Conservation (phyloP, 2,797 vertebrate species). For the Sebastolobus altivelis region DNA sequence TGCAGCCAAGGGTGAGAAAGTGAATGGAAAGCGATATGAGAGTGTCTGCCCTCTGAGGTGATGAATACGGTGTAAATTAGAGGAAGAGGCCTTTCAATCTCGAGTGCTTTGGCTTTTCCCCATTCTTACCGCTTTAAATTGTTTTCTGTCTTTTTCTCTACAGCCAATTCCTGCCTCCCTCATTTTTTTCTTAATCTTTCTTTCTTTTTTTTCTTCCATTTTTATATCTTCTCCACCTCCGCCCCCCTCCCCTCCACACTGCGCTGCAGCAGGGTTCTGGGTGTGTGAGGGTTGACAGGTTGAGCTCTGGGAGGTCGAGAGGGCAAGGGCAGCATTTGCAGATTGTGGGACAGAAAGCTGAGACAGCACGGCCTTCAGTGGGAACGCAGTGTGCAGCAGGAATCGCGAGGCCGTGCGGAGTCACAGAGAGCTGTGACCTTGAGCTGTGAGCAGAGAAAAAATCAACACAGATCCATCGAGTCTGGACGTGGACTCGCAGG, state of each 20-base stretch:
- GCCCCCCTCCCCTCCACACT: neutral
- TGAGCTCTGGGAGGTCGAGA: constrained; percentile 74
- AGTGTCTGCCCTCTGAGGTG: constrained; percentile 71
- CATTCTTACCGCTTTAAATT: constrained; percentile 57
- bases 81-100: constrained; percentile 76
- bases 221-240: constrained; percentile 35
- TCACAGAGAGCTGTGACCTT: constrained; percentile 68
- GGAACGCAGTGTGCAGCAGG: constrained; percentile 62
- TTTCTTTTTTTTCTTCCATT: constrained; percentile 31
- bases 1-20: constrained; percentile 75
- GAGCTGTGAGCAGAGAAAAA: constrained; percentile 57
- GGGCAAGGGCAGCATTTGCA: constrained; percentile 75
- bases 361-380: constrained; percentile 79
- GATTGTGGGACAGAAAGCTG: constrained; percentile 79
- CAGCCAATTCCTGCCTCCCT: constrained; percentile 31
- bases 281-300: constrained; percentile 69
- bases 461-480: constrained; percentile 49
- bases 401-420: constrained; percentile 55
- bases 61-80: constrained; percentile 77
- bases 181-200: constrained; percentile 51
- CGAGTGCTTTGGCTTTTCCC: constrained; percentile 34
- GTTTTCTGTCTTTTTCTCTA: constrained; percentile 69
- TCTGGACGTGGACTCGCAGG: constrained; percentile 30
- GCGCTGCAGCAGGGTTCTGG: constrained; percentile 23
- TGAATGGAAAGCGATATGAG: constrained; percentile 77